A percentile compares a stretch with the other conserved stretches of the same genome.
These are phyloP conservation scores for Eucidaris tribuloides DNA, from an alignment of 35 echinoderm and acorn worm genomes.

Conservation along the genomic window DNA sequence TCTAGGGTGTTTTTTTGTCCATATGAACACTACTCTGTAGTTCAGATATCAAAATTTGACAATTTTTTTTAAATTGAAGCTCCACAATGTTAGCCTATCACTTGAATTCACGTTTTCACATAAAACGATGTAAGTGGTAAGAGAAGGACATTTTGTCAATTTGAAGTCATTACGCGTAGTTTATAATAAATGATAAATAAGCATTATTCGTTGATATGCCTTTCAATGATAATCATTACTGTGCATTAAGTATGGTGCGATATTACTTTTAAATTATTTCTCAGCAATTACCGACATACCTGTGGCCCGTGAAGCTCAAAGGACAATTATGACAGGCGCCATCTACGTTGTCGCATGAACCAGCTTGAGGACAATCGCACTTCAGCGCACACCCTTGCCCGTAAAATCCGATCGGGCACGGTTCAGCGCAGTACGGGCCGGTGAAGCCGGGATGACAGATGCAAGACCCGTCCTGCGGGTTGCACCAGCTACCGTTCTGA, in stretches of 20 bases:
- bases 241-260: background rate
- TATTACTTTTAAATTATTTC: background rate
- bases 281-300: slow-evolving; percentile 10
- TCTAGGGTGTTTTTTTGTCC: too few species aligned
- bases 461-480: slow-evolving; percentile 49
- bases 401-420: slow-evolving; percentile 33
- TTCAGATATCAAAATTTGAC: too few species aligned
- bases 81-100: too few species aligned
- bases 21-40: too few species aligned
- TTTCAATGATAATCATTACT: background rate
- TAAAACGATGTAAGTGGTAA: background rate
- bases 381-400: slow-evolving; percentile 47
- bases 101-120: too few species aligned
- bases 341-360: slow-evolving; percentile 41
- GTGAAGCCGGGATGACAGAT: slow-evolving; percentile 46
- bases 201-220: background rate
- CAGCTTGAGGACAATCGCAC: slow-evolving; percentile 64
- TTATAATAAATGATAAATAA: background rate
- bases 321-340: slow-evolving; percentile 51
- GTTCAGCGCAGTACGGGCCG: slow-evolving; percentile 41
- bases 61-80: too few species aligned
- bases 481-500: slow-evolving; percentile 44
- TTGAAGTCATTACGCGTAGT: background rate
- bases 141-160: background rate
- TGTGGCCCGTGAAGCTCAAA: slow-evolving; percentile 26